phyloP scores from a whole-genome alignment of 2,113 vertebrate genomes.

The Ophiodon elongatus region DNA sequence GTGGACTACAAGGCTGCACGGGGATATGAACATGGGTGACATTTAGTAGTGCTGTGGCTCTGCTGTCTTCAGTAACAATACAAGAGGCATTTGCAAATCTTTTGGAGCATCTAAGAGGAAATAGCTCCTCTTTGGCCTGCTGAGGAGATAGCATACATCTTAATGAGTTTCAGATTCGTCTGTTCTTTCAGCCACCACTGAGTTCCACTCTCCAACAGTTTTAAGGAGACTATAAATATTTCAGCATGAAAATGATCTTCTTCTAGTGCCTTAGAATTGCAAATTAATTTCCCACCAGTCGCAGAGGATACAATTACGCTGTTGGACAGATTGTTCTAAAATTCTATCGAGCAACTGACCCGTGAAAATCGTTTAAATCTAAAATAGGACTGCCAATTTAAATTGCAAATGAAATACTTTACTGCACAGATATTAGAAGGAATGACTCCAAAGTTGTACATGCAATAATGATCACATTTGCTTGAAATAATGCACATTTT shows the following conservation, averaged over 20 bases:
- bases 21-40: slow-evolving; percentile 47
- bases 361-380: slow-evolving; percentile 40
- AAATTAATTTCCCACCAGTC: slow-evolving; percentile 52
- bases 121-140: slow-evolving; percentile 17
- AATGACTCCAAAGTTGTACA: neutral
- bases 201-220: slow-evolving; percentile 60
- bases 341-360: slow-evolving; percentile 45
- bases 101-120: slow-evolving; percentile 15
- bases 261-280: slow-evolving; percentile 47
- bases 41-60: neutral
- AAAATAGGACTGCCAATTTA: slow-evolving; percentile 36
- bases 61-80: slow-evolving; percentile 40
- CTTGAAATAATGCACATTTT: slow-evolving; percentile 20
- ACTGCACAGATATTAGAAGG: neutral
- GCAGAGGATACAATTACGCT: slow-evolving; percentile 50
- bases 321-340: slow-evolving; percentile 25
- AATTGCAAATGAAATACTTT: slow-evolving; percentile 30
- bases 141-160: slow-evolving; percentile 44
- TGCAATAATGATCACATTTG: slow-evolving; percentile 16
- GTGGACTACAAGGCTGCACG: slow-evolving; percentile 32
- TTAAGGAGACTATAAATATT: slow-evolving; percentile 74
- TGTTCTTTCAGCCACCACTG: slow-evolving; percentile 45
- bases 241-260: slow-evolving; percentile 65
- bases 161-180: slow-evolving; percentile 71
- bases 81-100: slow-evolving; percentile 39